These are phyloP conservation scores for Noctilio leporinus DNA, from an alignment of 2,113 vertebrate genomes.

Conservation along the genomic window DNA sequence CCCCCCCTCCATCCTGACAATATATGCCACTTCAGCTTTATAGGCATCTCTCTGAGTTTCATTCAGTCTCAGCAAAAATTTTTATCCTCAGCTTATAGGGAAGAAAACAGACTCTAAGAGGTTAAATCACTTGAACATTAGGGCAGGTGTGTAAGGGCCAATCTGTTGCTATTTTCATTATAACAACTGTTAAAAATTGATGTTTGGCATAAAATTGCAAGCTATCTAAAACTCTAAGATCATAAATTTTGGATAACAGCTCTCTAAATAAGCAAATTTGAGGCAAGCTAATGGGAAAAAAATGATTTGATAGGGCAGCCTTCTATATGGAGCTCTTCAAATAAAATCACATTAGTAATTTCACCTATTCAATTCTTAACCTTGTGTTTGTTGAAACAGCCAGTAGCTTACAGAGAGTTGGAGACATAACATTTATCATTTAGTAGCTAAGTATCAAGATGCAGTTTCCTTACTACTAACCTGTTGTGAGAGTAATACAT, in stretches of 20 bases:
- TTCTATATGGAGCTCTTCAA: neutral
- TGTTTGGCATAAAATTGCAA: neutral
- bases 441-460: neutral
- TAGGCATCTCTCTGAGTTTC: neutral
- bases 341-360: neutral
- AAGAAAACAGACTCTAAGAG: neutral
- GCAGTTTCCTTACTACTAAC: neutral
- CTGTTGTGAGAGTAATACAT: neutral
- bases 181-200: neutral
- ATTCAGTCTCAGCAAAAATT: neutral
- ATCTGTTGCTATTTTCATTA: neutral
- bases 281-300: neutral
- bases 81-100: neutral
- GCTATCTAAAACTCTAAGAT: neutral
- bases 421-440: neutral
- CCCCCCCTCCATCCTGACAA: too few relatives aligned
- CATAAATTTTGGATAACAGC: neutral
- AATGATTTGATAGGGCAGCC: neutral
- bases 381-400: neutral
- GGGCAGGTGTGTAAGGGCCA: neutral
- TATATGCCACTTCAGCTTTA: neutral
- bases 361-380: neutral
- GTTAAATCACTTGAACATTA: neutral
- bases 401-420: neutral
- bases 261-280: neutral